Conservation (phyloP, 2,888 invertebrate species). For the Phorcus lineatus region DNA sequence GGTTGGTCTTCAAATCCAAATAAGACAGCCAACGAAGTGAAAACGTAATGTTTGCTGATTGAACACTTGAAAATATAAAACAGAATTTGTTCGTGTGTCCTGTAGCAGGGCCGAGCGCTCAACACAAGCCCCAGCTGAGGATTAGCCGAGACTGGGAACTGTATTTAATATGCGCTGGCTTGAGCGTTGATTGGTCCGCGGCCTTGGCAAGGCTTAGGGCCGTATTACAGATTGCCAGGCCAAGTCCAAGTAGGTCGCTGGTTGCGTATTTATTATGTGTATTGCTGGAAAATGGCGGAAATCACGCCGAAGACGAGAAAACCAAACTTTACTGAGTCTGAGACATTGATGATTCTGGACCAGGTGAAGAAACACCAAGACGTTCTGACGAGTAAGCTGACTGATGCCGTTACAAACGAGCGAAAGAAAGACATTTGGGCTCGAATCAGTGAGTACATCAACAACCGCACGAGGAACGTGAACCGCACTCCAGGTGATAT, state of each 20-base stretch:
- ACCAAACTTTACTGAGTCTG: constrained; percentile 16
- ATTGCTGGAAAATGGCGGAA: constrained; percentile 7
- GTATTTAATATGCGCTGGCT: not conserved
- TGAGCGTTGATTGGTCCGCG: not conserved
- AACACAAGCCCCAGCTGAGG: not conserved
- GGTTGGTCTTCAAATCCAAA: no score
- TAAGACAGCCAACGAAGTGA: no score
- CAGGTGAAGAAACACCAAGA: constrained; percentile 9
- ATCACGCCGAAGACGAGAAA: constrained; percentile 19
- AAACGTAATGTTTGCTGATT: no score
- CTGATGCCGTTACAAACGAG: constrained; percentile 5
- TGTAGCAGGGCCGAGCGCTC: not conserved
- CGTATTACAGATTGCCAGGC: constrained; percentile 9
- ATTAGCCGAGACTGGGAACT: not conserved
- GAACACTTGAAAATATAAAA: no score
- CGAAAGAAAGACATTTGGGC: constrained; percentile 11
- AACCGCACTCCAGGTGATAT: constrained; percentile 7
- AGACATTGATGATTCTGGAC: constrained; percentile 3
- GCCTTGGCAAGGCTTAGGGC: constrained; percentile 15
- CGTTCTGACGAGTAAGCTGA: not conserved
- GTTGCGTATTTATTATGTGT: not conserved
- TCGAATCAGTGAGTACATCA: constrained; percentile 2
- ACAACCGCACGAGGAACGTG: not conserved
- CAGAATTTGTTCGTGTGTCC: not conserved
- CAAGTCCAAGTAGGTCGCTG: not conserved